Conservation (phyloP, 2,888 invertebrate genomes). For the Drosophila meridiana region DNA sequence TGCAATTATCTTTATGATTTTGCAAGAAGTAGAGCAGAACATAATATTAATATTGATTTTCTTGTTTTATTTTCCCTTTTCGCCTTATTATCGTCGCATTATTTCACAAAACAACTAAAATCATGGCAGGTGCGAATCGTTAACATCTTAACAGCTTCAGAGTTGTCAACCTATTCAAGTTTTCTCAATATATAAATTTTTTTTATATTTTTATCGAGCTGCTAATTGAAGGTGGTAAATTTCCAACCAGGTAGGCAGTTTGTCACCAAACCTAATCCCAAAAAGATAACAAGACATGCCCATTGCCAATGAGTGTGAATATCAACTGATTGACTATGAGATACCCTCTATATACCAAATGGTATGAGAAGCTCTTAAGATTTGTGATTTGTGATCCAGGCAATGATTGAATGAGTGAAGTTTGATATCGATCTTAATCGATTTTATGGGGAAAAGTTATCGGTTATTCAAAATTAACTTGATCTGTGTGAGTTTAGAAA, state of each 20-base stretch:
- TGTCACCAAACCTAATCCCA: slow-evolving; percentile 52
- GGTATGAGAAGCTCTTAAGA: neutral
- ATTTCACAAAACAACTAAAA: slow-evolving; percentile 48
- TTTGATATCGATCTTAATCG: neutral
- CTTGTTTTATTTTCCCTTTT: neutral
- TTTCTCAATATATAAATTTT: neutral
- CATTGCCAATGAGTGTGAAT: neutral
- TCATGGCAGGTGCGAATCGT: slow-evolving; percentile 36
- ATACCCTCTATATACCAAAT: neutral
- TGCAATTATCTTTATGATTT: slow-evolving; percentile 61
- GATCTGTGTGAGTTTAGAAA: neutral
- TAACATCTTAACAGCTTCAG: slow-evolving; percentile 17
- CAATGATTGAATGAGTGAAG: neutral
- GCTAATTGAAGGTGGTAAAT: slow-evolving; percentile 53
- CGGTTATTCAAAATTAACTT: neutral
- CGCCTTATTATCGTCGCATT: slow-evolving; percentile 12
- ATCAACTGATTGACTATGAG: neutral
- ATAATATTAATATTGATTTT: slow-evolving; percentile 18
- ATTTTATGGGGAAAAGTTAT: neutral
- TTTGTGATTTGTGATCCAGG: neutral
- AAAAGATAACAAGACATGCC: slow-evolving; percentile 54
- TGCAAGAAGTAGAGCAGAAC: slow-evolving; percentile 37
- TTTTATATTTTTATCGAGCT: slow-evolving; percentile 16
- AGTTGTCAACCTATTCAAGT: slow-evolving; percentile 31
- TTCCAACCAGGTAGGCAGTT: slow-evolving; percentile 27